Evolutionary conservation across 2,113 vertebrate genomes (phyloP), one percentile per base, ranked within the genome.

Genomic region (Mesoclemmys tuberculata): DNA sequence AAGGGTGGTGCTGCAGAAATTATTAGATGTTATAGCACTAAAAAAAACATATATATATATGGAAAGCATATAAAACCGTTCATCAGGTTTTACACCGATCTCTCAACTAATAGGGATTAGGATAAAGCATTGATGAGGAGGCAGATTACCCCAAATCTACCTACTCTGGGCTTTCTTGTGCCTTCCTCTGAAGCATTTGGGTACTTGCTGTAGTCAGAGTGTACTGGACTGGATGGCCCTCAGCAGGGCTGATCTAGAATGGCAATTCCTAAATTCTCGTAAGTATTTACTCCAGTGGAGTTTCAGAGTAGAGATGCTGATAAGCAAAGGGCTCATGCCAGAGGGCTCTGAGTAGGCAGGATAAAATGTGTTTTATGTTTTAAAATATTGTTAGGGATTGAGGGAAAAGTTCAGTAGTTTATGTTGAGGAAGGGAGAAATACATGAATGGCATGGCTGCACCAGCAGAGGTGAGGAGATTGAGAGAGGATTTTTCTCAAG

Each of bases 241-340:
- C 22, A 9, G 41, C 22, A 9, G 41, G 71, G 10, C 41, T 41
- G 24, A 44, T 75, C 71, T 38, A 75, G 41, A 75, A 46, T 75
- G 71, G 71, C 24, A 75, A 38, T 46, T 44, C 41, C 64, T 38
- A 19, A n/a, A 35, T 38, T n/a, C 64, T 68, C 38, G 35, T 38
- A 68, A 68, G 38, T 68, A 68, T 68, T n/a, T 68, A n/a, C 8
- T n/a, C 41, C 41, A 27, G 22, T 75, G 71, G 71, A 18, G 7
- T 41, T 44, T 81, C 58, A 75, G 46, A n/a, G 78, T 13, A 35
- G 38, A 49, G 29, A 19, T 5, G 44, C 64, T 16, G 68, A 51
- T 19, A 24, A 2, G 0, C 48, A 51, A 51, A 48, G 27, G 31
- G 38, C 44, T 93, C 68, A 38, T 71, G 56, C 51, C 0, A 0